phyloP scores from a whole-genome alignment of 2,797 vertebrate genomes.

The Pseudochirops cupreus region DNA sequence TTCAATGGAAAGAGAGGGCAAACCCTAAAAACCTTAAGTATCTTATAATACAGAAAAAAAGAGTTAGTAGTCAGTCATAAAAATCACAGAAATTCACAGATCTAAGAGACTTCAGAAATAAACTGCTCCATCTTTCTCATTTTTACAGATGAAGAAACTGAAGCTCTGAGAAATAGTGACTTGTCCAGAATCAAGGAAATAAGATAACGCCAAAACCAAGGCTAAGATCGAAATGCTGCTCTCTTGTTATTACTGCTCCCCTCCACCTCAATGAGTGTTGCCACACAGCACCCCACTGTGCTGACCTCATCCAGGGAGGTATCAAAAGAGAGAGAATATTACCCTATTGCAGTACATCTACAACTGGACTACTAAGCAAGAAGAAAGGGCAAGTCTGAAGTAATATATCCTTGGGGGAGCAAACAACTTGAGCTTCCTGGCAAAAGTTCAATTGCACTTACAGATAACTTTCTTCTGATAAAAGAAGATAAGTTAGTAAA shows the following conservation, averaged over 20 bases:
- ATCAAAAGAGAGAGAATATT: neutral
- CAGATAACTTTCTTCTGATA: neutral
- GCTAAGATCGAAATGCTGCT: neutral
- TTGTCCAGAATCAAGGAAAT: neutral
- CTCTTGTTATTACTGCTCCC: neutral
- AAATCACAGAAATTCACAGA: neutral
- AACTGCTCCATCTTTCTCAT: neutral
- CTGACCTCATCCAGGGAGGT: neutral
- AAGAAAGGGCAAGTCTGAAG: neutral
- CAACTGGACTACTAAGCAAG: neutral
- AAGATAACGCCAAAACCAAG: neutral
- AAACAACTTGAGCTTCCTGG: neutral
- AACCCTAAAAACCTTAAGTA: neutral
- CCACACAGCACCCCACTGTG: neutral
- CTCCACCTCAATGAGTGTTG: neutral
- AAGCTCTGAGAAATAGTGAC: neutral
- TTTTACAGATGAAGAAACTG: neutral
- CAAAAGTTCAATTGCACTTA: neutral
- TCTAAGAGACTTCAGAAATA: neutral
- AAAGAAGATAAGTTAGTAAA: too few relatives aligned
- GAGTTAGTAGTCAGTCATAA: neutral
- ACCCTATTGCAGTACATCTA: neutral
- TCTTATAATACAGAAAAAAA: neutral
- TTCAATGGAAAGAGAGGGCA: neutral
- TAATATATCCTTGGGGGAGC: neutral